Evolutionary conservation across 2,113 vertebrate species (phyloP).

Genomic region (Lasiurus borealis): DNA sequence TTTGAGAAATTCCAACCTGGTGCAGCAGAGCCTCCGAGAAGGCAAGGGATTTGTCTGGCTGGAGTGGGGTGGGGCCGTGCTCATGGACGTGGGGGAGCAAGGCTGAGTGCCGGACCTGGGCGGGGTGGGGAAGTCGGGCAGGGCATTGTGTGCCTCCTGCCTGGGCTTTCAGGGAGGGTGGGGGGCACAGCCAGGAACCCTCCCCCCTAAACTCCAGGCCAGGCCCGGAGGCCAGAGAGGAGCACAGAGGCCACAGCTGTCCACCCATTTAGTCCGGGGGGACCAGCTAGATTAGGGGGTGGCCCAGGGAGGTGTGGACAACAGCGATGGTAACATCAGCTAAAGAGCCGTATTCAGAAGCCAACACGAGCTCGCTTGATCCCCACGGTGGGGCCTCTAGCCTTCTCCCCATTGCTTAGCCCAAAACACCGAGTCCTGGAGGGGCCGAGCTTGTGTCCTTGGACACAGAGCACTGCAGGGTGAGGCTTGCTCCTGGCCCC

Average conservation of each 20-base stretch:
- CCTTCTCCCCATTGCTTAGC: background rate
- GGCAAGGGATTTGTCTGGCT: conserved; percentile 71
- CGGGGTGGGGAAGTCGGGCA: background rate
- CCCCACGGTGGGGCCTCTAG: background rate
- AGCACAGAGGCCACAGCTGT: background rate
- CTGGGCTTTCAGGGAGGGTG: background rate
- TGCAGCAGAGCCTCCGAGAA: conserved; percentile 61
- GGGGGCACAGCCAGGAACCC: background rate
- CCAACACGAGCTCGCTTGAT: accelerated
- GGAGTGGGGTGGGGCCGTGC: background rate
- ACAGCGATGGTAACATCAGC: background rate
- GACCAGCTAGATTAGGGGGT: background rate
- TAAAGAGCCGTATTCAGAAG: background rate
- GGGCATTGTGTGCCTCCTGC: background rate
- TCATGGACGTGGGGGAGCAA: background rate
- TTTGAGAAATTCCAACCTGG: conserved; percentile 80
- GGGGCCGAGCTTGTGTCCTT: background rate
- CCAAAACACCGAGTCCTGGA: background rate
- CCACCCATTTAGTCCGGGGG: background rate
- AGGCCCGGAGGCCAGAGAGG: background rate
- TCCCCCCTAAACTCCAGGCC: background rate
- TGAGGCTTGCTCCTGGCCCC: background rate
- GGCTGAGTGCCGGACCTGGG: background rate
- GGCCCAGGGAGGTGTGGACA: background rate
- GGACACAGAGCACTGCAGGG: background rate